A percentile compares a stretch with the other conserved stretches of the same genome.
Evolutionary conservation across 2,797 vertebrate genomes (phyloP).

Genomic region (Platyrinchus mystaceus): DNA sequence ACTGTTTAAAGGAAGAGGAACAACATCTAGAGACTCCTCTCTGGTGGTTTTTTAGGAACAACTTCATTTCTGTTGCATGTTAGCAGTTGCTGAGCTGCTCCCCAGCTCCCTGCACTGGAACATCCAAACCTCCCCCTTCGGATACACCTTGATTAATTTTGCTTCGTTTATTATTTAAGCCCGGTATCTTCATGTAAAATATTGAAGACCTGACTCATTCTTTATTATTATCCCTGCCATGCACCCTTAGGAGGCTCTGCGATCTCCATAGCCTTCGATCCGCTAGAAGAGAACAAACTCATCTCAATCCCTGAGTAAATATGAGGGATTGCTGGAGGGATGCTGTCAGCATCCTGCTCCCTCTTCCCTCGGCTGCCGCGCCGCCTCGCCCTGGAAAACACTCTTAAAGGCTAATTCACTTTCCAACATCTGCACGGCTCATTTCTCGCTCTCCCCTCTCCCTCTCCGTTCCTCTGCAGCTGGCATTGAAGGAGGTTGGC

Average conservation of each 20-base stretch:
- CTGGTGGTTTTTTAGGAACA: neutral
- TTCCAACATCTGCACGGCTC: slow-evolving; percentile 45
- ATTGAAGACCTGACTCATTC: slow-evolving; percentile 54
- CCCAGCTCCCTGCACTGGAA: neutral
- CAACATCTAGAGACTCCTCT: neutral
- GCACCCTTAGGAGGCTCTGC: slow-evolving; percentile 23
- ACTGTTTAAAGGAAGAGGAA: neutral
- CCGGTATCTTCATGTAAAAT: neutral
- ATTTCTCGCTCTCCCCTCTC: slow-evolving; percentile 44
- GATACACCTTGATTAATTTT: slow-evolving; percentile 59
- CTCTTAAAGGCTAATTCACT: slow-evolving; percentile 59
- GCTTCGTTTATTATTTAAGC: slow-evolving; percentile 60
- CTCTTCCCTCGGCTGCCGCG: neutral
- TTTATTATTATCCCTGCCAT: slow-evolving; percentile 46
- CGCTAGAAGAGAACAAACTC: slow-evolving; percentile 46
- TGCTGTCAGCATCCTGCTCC: slow-evolving; percentile 33
- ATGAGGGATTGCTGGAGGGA: slow-evolving; percentile 55
- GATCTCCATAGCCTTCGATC: slow-evolving; percentile 42
- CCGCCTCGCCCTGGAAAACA: neutral
- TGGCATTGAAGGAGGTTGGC: neutral
- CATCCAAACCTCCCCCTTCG: neutral
- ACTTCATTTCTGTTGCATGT: neutral
- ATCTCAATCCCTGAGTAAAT: slow-evolving; percentile 54
- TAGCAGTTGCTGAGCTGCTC: neutral
- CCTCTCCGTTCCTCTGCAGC: neutral